Evolutionary conservation across 2,888 invertebrate genomes (phyloP), one percentile per base, ranked within the genome.

Genomic region (Villa cingulata): DNA sequence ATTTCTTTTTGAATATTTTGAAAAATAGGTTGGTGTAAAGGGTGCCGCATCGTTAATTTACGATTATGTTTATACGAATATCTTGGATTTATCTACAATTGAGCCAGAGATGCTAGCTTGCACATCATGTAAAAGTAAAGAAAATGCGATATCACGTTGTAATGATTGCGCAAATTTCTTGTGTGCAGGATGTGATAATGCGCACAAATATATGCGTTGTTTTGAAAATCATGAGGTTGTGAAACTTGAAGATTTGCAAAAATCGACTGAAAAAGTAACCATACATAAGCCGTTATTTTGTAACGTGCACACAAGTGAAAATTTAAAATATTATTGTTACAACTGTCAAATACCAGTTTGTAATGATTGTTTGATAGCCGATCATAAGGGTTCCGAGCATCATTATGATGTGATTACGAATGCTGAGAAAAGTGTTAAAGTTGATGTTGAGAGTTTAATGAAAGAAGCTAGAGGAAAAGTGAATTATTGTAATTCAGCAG

Each of bases 161-260:
- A 86, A 86, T 58, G 92, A 95, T 66, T 96, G 95, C 71, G 88
- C 90, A 61, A 90, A 90, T 69, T 87, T 92, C 65, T 74, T 96
- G 43, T 95, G 95, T 71, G 81, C 85, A 53, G 88, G 90, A 64
- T 96, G 95, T 72, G 90, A 91, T 61, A 87, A 89, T 37, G 95
- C 95, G 49, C 95, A 96, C 69, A 86, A 90, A 68, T 92, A 86
- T 63, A 95, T 95, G 95, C 79, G 91, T 56, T 92, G 94, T 72
- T 96, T 96, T 66, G 94, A 95, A 69, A 89, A 88, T 60, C 95
- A 96, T 67, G 78, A 85, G 67, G 92, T 92, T 37, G 81, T 91
- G 45, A 83, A 86, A 39, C 82, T 94, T 62, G 91, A 91, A 60
- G 89, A 90, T 57, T 74, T 91, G 63, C 80, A 83, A 59, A 76